phyloP scores from a whole-genome alignment of 2,113 vertebrate species.

The Anthoscopus minutus region DNA sequence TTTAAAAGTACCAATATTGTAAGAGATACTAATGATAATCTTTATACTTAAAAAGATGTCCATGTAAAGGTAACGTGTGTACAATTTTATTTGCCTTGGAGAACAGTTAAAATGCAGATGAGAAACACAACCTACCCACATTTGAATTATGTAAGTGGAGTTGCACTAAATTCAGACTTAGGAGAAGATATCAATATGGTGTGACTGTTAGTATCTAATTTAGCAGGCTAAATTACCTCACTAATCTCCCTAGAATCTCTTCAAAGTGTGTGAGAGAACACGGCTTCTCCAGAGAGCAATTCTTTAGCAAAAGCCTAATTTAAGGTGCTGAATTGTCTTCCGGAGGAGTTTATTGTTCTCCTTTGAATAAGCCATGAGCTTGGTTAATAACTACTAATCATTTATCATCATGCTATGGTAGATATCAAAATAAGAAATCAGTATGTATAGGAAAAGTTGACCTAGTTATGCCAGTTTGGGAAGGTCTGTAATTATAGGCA shows the following conservation, averaged over 20 bases:
- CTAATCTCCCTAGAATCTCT: conserved; percentile 13
- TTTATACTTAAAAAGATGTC: background rate
- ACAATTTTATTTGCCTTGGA: conserved; percentile 6
- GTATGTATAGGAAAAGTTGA: background rate
- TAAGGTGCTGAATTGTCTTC: background rate
- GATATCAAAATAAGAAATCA: background rate
- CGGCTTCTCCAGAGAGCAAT: conserved; percentile 20
- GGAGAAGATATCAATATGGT: background rate
- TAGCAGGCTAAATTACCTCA: conserved; percentile 20
- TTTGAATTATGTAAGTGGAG: conserved; percentile 1
- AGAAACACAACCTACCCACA: background rate
- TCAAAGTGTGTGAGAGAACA: background rate
- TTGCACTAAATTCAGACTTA: background rate
- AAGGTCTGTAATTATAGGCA: background rate
- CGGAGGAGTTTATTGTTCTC: conserved; percentile 2
- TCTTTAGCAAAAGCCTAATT: background rate
- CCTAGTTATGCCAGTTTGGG: background rate
- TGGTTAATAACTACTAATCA: background rate
- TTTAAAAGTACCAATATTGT: background rate
- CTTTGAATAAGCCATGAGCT: background rate
- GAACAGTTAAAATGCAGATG: conserved; percentile 20
- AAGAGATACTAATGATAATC: background rate
- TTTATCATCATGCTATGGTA: background rate
- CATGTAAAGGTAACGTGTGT: background rate
- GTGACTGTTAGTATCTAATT: conserved; percentile 5